Evolutionary conservation across 2,888 invertebrate species (phyloP).

Genomic region (Andrena haemorrhoa): DNA sequence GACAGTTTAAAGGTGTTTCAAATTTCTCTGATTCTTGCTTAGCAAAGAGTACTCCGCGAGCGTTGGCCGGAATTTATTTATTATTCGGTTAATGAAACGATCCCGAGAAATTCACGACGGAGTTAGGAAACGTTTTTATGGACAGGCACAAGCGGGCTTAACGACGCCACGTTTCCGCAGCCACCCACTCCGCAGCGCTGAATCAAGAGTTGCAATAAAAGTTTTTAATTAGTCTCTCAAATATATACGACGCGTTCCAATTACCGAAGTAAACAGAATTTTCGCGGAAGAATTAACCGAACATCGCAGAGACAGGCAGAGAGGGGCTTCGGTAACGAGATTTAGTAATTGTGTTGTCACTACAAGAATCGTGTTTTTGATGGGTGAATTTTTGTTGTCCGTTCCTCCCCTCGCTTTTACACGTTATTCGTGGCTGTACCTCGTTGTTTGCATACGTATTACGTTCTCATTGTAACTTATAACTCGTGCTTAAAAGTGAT

Average conservation of each 20-base stretch:
- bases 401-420: not conserved
- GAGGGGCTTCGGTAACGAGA: not conserved
- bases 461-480: not conserved
- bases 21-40: not conserved
- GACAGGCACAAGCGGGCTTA: not conserved
- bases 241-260: slow-evolving; percentile 19
- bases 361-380: not conserved
- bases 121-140: slow-evolving; percentile 1
- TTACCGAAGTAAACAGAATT: slow-evolving; percentile 8
- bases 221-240: slow-evolving; percentile 31
- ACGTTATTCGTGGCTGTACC: not conserved
- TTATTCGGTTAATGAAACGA: not conserved
- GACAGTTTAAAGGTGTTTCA: too few species aligned
- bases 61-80: not conserved
- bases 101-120: slow-evolving; percentile 3
- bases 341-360: not conserved
- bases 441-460: not conserved
- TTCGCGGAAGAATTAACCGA: not conserved
- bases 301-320: not conserved
- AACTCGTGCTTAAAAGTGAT: not conserved
- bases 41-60: not conserved
- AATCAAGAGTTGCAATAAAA: slow-evolving; percentile 23
- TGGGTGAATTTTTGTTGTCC: not conserved
- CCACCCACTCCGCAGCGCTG: not conserved
- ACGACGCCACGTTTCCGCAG: not conserved